A percentile compares a stretch with the other conserved stretches of the same genome.
phyloP scores from a whole-genome alignment of 2,113 vertebrate genomes.

The Alligator mississippiensis region DNA sequence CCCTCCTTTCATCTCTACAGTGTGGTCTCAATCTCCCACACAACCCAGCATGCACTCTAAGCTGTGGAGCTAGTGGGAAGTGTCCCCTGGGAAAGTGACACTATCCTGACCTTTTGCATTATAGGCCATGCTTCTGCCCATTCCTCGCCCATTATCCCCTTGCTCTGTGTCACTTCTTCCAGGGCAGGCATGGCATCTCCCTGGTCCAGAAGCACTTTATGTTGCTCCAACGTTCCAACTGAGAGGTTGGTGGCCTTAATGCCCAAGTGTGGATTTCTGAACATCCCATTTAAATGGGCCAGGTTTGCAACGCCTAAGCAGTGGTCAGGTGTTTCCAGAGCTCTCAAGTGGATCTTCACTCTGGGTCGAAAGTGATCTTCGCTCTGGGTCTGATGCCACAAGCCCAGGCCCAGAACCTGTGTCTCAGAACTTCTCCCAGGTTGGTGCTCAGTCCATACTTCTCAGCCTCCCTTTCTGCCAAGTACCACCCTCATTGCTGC shows the following conservation, averaged over 20 bases:
- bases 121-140: not conserved
- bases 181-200: not conserved
- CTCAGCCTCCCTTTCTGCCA: not conserved
- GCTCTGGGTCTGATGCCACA: not conserved
- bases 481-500: not conserved
- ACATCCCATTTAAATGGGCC: not conserved
- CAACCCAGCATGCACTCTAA: not conserved
- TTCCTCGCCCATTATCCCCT: not conserved
- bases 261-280: not conserved
- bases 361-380: not conserved
- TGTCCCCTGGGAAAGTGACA: not conserved
- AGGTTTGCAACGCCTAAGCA: not conserved
- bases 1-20: not conserved
- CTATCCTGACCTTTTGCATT: not conserved
- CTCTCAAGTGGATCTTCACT: not conserved
- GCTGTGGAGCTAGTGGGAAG: not conserved
- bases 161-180: not conserved
- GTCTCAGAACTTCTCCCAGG: not conserved
- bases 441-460: not conserved
- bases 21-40: not conserved
- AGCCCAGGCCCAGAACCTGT: too few relatives aligned
- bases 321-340: not conserved
- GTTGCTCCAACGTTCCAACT: too few relatives aligned
- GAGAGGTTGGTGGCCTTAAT: not conserved
- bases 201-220: too few relatives aligned